Percentiles rank a stretch among this genome's conserved stretches.
These are phyloP conservation scores for Silurus aristotelis DNA, from an alignment of 2,797 vertebrate genomes.

Conservation along the genomic window DNA sequence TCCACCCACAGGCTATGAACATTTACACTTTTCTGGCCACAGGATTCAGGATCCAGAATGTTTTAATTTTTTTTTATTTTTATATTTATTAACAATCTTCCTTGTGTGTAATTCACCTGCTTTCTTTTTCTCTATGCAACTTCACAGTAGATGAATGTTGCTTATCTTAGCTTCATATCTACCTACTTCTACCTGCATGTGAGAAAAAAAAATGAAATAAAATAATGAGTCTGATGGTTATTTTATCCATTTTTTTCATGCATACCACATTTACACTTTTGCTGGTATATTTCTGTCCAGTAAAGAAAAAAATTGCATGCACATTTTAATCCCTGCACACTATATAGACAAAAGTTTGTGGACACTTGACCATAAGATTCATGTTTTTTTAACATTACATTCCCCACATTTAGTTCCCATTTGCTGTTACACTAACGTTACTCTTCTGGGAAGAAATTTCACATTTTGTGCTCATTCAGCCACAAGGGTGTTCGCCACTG, in stretches of 20 bases:
- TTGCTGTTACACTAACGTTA: too few species aligned
- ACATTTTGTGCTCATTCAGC: too few species aligned
- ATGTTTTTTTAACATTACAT: too few species aligned
- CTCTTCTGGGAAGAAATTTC: too few species aligned
- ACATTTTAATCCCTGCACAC: too few species aligned
- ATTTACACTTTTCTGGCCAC: conserved; percentile 2
- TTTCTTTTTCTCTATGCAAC: not conserved
- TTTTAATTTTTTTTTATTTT: not conserved
- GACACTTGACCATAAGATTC: too few species aligned
- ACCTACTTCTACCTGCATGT: not conserved
- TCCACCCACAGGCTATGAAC: not conserved
- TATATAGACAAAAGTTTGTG: too few species aligned
- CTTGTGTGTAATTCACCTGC: not conserved
- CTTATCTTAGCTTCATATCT: conserved; percentile 10
- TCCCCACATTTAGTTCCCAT: too few species aligned
- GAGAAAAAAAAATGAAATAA: not conserved
- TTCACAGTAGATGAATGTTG: not conserved
- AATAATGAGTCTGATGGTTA: not conserved
- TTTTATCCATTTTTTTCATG: not conserved
- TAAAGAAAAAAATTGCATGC: not conserved
- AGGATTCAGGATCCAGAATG: not conserved
- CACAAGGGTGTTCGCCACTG: too few species aligned
- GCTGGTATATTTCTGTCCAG: not conserved
- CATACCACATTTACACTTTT: not conserved
- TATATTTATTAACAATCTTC: not conserved